A percentile compares a stretch with the other conserved stretches of the same genome.
Evolutionary conservation across 2,888 invertebrate species (phyloP).

Genomic region (Epinotia nisella): DNA sequence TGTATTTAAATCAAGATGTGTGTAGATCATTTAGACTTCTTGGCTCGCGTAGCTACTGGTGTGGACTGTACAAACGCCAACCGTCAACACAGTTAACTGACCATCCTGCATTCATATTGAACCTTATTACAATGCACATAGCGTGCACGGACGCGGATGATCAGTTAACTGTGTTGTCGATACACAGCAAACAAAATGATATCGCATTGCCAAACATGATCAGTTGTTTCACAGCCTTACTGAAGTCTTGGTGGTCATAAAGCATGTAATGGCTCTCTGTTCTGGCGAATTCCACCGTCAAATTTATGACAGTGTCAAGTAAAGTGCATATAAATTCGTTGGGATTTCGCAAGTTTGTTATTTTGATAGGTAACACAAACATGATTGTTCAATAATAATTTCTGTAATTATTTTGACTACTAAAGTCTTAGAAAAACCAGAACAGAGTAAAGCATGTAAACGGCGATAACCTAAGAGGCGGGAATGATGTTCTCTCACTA

Average conservation of each 20-base stretch:
- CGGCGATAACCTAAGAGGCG: conserved; percentile 64
- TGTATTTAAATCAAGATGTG: background rate
- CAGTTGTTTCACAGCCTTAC: conserved; percentile 81
- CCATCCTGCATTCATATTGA: too few species aligned
- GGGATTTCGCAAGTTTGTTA: background rate
- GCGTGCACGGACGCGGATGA: too few species aligned
- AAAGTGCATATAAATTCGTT: background rate
- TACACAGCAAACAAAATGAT: background rate
- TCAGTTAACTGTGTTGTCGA: too few species aligned
- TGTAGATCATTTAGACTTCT: too few species aligned
- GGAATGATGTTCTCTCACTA: conserved; percentile 59
- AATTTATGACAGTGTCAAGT: background rate
- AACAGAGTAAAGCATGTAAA: conserved; percentile 64
- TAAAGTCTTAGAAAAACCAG: conserved; percentile 45
- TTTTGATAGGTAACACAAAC: too few species aligned
- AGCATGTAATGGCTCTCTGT: conserved; percentile 64
- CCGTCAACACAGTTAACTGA: too few species aligned
- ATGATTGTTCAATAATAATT: too few species aligned
- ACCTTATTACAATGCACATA: too few species aligned
- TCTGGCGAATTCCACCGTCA: conserved; percentile 50
- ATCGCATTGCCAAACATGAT: conserved; percentile 68
- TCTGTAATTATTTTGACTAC: background rate
- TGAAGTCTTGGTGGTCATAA: conserved; percentile 74
- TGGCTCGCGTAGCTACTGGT: too few species aligned
- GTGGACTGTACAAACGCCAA: background rate